phyloP scores from a whole-genome alignment of 2,888 invertebrate genomes.

The Thalpophila matura region DNA sequence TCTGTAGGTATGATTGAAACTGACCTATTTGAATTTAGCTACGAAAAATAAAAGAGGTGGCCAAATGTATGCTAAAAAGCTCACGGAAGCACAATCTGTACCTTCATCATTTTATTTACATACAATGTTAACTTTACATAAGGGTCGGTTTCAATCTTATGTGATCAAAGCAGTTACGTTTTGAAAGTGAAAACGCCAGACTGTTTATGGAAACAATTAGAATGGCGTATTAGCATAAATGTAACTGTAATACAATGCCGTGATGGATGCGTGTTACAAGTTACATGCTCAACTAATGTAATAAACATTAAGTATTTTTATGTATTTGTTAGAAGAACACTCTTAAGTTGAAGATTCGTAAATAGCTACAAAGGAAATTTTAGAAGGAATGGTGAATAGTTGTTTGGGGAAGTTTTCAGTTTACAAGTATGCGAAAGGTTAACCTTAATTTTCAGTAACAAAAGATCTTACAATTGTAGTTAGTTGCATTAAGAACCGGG shows the following conservation, averaged over 20 bases:
- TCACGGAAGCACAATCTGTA: not conserved
- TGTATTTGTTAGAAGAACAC: not conserved
- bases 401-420: too few species aligned
- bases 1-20: too few species aligned
- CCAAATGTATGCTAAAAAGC: not conserved
- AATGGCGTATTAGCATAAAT: constrained; percentile 67
- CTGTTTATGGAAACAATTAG: constrained; percentile 66
- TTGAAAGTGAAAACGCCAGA: constrained; percentile 73
- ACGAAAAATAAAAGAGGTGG: fast-evolving
- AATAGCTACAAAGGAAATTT: too few species aligned
- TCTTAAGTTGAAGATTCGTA: not conserved
- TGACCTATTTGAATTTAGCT: too few species aligned
- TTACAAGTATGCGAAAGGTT: too few species aligned
- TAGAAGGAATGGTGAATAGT: too few species aligned
- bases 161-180: constrained; percentile 66
- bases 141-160: constrained; percentile 54
- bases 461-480: too few species aligned
- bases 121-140: constrained; percentile 30
- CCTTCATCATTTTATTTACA: not conserved
- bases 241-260: constrained; percentile 59
- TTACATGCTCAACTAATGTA: constrained; percentile 37
- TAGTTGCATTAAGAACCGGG: too few species aligned
- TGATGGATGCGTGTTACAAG: constrained; percentile 36
- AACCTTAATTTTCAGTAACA: too few species aligned
- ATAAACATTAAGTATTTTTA: constrained; percentile 26